Evolutionary conservation across 1,140 invertebrate species (phyloP).

Genomic region (Drosophila melanica): DNA sequence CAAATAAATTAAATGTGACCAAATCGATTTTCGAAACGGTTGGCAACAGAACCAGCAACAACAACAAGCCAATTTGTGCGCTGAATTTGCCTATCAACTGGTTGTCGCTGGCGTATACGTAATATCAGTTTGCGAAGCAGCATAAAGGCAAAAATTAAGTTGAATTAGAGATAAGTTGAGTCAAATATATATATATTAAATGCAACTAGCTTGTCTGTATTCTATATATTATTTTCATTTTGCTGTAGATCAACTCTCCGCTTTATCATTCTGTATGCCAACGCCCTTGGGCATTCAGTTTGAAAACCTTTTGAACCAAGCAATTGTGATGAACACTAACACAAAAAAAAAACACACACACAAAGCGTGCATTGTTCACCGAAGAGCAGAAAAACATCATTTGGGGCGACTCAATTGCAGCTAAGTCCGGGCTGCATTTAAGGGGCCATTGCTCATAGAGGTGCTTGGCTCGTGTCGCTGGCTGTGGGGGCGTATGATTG

Average conservation of each 20-base stretch:
- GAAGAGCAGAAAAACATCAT: slow-evolving; percentile 3
- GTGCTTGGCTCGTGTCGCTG: slow-evolving; percentile 42
- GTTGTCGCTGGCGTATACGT: slow-evolving; percentile 16
- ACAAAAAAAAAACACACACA: too few species aligned
- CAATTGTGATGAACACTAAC: background rate
- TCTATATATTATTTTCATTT: background rate
- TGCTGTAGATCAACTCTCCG: background rate
- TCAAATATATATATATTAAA: background rate
- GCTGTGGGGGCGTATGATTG: slow-evolving; percentile 66
- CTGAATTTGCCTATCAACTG: slow-evolving; percentile 3
- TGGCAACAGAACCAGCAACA: slow-evolving; percentile 26
- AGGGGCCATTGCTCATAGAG: slow-evolving; percentile 35
- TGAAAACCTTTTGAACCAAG: background rate
- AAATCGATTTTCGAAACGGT: slow-evolving; percentile 13
- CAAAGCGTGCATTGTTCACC: slow-evolving; percentile 2
- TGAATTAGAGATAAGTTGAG: too few species aligned
- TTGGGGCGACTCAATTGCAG: slow-evolving; percentile 27
- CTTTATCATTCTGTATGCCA: slow-evolving; percentile 1
- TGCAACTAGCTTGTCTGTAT: background rate
- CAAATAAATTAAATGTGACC: slow-evolving; percentile 50
- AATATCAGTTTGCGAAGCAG: background rate
- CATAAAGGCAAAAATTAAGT: too few species aligned
- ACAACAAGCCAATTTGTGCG: background rate
- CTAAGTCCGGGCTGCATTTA: slow-evolving; percentile 27
- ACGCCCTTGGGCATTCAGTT: slow-evolving; percentile 5